A percentile compares a stretch with the other conserved stretches of the same genome.
These are phyloP conservation scores for Ischnura elegans DNA, from an alignment of 2,888 invertebrate species.

Conservation along the genomic window DNA sequence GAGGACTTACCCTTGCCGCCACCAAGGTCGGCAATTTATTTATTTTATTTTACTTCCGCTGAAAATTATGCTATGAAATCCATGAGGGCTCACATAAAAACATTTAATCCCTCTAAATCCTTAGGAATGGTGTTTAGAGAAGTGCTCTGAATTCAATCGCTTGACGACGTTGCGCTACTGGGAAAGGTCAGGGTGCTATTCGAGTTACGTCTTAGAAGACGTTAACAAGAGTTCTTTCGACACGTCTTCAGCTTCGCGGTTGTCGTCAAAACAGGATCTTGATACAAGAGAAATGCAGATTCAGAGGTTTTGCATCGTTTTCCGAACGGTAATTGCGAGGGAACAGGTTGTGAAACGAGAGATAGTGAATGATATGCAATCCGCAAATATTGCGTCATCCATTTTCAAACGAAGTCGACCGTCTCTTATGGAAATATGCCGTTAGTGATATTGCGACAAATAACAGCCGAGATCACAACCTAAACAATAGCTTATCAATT, in stretches of 20 bases:
- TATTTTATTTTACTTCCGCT: too few relatives aligned
- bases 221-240: neutral
- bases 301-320: neutral
- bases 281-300: neutral
- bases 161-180: neutral
- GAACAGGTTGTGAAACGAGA: constrained; percentile 14
- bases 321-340: neutral
- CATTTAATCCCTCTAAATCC: neutral
- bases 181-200: neutral
- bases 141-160: neutral
- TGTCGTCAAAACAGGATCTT: neutral
- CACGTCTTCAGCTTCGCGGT: neutral
- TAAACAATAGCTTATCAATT: neutral
- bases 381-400: constrained; percentile 8
- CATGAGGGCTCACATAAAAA: too few relatives aligned
- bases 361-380: constrained; percentile 23
- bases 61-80: too few relatives aligned
- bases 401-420: neutral
- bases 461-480: neutral
- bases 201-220: neutral
- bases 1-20: too few relatives aligned
- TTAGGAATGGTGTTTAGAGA: neutral
- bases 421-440: neutral
- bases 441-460: neutral
- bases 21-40: too few relatives aligned